Evolutionary conservation across 2,888 invertebrate species (phyloP).

Genomic region (Agrotis segetum): DNA sequence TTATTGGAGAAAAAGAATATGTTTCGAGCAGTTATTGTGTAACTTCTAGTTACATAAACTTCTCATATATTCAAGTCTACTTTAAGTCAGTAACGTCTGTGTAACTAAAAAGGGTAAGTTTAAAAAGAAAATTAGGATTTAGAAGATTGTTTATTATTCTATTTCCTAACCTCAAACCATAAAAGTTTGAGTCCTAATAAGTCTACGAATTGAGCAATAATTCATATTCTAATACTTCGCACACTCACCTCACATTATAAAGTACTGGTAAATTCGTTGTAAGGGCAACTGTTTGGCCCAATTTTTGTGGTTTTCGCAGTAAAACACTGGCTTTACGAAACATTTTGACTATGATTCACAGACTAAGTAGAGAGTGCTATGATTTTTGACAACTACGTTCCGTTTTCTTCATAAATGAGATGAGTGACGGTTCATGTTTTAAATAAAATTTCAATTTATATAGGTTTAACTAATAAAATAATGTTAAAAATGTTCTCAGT

Average conservation of each 20-base stretch:
- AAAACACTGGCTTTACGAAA: conserved; percentile 89
- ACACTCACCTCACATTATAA: conserved; percentile 89
- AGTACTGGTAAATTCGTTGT: conserved; percentile 87
- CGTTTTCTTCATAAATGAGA: conserved; percentile 53
- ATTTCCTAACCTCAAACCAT: conserved; percentile 82
- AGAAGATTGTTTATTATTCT: background rate
- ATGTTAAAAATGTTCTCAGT: no score
- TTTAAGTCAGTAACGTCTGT: background rate
- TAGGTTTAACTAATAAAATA: no score
- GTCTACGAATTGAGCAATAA: conserved; percentile 24
- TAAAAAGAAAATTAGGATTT: background rate
- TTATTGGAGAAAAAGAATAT: background rate
- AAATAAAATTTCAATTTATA: no score
- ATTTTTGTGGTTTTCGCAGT: conserved; percentile 90
- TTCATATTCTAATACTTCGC: conserved; percentile 41
- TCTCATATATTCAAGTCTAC: background rate
- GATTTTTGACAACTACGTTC: conserved; percentile 80
- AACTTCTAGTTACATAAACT: background rate
- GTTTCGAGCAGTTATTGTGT: no score
- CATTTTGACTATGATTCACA: no score
- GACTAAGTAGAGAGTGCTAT: no score
- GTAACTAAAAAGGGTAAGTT: background rate
- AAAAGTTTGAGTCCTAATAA: conserved; percentile 78
- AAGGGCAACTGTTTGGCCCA: conserved; percentile 82
- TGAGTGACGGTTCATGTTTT: no score